Evolutionary conservation across 2,888 invertebrate species (phyloP), one percentile per base, ranked within the genome.

Genomic region (Torymus texanus): DNA sequence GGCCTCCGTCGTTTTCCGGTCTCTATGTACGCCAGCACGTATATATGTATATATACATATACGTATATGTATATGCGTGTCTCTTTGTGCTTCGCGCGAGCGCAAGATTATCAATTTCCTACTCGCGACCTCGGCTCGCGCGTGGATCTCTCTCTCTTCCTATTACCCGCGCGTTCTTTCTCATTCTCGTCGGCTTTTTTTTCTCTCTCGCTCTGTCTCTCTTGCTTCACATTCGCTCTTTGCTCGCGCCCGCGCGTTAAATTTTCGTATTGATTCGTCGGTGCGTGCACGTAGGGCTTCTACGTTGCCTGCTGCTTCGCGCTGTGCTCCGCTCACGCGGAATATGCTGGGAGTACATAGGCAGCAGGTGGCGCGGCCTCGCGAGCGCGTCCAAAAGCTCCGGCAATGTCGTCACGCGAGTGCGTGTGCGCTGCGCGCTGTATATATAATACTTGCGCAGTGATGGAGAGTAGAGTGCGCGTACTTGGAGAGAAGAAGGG

Each of bases 321-420:
- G 41, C 68, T 61, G 24, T 24, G 24, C 24, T 61, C 14, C 13
- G 55, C 76, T 50, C 21, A 21, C 21, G 21, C 21, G 21, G 2
- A 21, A 18, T 4, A 13, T 65, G n/a, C 58, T 78, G 61, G 80
- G 58, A 79, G 82, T 82, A 81, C 81, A 82, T 78, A 78, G 76
- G 72, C 61, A 66, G 82, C 83, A 83, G 80, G 85, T 85, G 86
- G 85, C 87, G 87, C 85, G 83, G 84, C 84, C 86, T 82, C 81
- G 83, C 84, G 88, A 82, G 76, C 81, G 85, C 84, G 83, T 83
- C 82, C 80, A 82, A 80, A 87, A 86, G 80, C 84, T 84, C 61
- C 21, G 82, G 81, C 83, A 84, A 84, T 85, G 82, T 81, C 85
- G 83, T 83, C 82, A 79, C 83, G 81, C 82, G 79, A 73, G 59